Conservation (phyloP, 2,797 vertebrate species). For the Falco novaeseelandiae region DNA sequence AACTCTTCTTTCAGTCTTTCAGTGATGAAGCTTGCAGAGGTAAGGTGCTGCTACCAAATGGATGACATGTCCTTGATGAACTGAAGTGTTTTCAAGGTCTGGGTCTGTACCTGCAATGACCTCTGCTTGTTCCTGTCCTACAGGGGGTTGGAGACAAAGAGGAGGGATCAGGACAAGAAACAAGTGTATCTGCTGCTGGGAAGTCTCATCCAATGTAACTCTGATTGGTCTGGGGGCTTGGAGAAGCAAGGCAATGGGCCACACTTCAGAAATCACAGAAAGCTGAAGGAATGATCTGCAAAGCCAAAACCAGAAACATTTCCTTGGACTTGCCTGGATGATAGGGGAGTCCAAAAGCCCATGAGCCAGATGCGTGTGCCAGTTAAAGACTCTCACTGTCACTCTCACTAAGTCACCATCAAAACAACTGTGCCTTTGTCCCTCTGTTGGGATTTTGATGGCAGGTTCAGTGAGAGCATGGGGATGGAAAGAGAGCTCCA, state of each 20-base stretch:
- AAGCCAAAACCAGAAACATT: background rate
- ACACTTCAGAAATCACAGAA: background rate
- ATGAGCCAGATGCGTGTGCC: background rate
- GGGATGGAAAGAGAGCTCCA: background rate
- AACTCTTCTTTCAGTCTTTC: background rate
- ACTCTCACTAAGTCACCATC: background rate
- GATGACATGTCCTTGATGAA: background rate
- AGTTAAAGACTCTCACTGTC: background rate
- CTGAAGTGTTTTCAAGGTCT: background rate
- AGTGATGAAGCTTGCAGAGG: background rate
- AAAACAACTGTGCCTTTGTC: background rate
- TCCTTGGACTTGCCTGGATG: background rate
- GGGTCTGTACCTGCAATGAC: background rate
- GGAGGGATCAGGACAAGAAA: background rate
- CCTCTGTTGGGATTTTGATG: background rate
- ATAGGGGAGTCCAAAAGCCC: background rate
- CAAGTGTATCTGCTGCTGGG: background rate
- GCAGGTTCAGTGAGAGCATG: background rate
- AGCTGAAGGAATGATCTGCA: background rate
- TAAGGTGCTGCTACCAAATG: background rate
- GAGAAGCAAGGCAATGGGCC: background rate
- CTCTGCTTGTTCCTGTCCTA: background rate
- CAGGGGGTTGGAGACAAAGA: background rate
- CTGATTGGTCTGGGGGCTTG: background rate
- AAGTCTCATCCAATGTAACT: background rate